Conservation (phyloP, 2,113 vertebrate species). For the Sakesphorus luctuosus region DNA sequence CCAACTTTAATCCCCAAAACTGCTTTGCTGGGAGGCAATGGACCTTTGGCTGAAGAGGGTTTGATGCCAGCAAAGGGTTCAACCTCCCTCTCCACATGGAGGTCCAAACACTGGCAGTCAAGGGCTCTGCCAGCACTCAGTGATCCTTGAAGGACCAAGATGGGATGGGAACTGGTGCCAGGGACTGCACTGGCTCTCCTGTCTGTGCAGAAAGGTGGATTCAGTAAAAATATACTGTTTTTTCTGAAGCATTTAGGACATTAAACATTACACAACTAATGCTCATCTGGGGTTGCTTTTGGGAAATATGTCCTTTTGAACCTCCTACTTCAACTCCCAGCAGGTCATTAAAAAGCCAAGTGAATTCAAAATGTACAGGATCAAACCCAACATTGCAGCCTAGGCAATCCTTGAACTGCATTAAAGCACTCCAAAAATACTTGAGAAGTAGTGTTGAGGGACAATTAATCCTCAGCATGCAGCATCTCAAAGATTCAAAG, state of each 20-base stretch:
- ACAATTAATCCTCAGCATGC: background rate
- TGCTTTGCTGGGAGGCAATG: background rate
- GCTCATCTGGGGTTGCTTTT: rapidly evolving
- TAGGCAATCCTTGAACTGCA: background rate
- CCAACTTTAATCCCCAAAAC: background rate
- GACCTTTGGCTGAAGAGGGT: background rate
- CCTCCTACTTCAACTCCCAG: background rate
- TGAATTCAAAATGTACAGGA: background rate
- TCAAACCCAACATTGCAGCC: background rate
- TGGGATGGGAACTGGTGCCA: rapidly evolving
- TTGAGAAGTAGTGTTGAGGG: background rate
- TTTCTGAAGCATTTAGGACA: background rate
- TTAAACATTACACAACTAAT: background rate
- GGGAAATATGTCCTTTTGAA: background rate
- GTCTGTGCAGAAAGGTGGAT: background rate
- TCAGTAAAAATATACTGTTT: background rate
- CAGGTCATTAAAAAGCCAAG: background rate
- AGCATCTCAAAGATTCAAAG: background rate
- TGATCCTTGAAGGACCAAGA: background rate
- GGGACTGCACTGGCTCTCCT: rapidly evolving
- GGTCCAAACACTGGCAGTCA: background rate
- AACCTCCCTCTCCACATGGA: background rate
- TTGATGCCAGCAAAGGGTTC: background rate
- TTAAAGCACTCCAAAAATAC: background rate
- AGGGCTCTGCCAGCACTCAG: background rate